Evolutionary conservation across 2,113 vertebrate species (phyloP), one percentile per base, ranked within the genome.

Genomic region (Bubo scandiacus): DNA sequence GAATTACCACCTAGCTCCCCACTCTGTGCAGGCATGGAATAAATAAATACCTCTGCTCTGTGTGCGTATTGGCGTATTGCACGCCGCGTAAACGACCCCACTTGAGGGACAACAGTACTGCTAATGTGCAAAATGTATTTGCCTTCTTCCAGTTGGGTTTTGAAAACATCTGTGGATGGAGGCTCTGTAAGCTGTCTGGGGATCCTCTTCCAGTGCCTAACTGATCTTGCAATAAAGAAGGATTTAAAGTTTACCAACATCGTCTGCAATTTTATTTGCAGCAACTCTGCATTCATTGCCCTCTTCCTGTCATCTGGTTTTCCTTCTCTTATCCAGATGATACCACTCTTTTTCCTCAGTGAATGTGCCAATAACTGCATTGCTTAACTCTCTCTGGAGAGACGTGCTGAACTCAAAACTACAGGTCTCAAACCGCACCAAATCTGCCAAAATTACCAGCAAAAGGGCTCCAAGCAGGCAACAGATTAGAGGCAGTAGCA

Each of bases 221-320:
- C 38, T 47, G 7, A 18, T 85, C 22, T 81, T 5, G 0, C 8
- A 47, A 30, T 57, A 72, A 58, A 72, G 38, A 71, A 19, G 3
- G 12, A 1, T 43, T 71, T 58, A 6, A 65, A 78, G 86, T 74
- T 78, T 83, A 15, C 10, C 22, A 18, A 5, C 17, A 9, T 54
- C 49, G 1, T 34, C 74, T 83, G 30, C 34, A 61, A 1, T 72
- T 88, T 80, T 12, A 34, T 9, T 67, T 68, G 26, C n/a, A 79
- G 42, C 20, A 42, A 3, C 30, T 55, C 47, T 47, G 23, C 3
- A 0, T 75, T 82, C n/a, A 30, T 79, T 0, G 0, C 5, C 14
- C 12, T 72, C 47, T 79, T 87, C 45, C 55, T 79, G 20, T 20
- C 10, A 12, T 23, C 25, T 36, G 15, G 1, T 80, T 94, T 88